Conservation (phyloP, 2,797 vertebrate genomes). For the Rhinophrynus dorsalis region DNA sequence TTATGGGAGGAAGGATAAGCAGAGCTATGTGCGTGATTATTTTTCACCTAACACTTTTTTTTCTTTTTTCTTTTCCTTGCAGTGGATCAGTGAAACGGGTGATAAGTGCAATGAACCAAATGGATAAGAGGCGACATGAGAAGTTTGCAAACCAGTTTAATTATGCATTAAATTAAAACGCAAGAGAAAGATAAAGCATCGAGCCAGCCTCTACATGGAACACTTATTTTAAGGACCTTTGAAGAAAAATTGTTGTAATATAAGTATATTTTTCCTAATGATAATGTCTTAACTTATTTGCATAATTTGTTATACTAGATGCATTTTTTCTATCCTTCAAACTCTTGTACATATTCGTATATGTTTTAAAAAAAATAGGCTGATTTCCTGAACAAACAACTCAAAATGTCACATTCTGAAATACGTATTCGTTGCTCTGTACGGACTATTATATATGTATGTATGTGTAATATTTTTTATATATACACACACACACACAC, state of each 20-base stretch:
- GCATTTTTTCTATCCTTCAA: background rate
- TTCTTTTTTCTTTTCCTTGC: constrained; percentile 47
- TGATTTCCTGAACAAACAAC: background rate
- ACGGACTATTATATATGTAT: too few relatives aligned
- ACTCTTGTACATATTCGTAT: constrained; percentile 1
- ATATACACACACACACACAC: too few relatives aligned
- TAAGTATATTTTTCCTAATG: constrained; percentile 39
- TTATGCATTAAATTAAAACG: constrained; percentile 83
- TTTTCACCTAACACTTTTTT: background rate
- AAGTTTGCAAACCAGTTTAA: constrained; percentile 98
- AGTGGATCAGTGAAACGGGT: constrained; percentile 84
- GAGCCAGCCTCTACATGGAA: constrained; percentile 38
- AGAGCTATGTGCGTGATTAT: background rate
- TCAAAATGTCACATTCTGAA: too few relatives aligned
- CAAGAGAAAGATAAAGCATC: constrained; percentile 33
- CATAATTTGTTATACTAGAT: constrained; percentile 36
- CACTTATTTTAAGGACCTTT: constrained; percentile 42
- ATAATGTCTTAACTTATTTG: constrained; percentile 46
- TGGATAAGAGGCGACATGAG: constrained; percentile 86
- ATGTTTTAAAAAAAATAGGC: background rate
- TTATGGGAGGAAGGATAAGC: constrained; percentile 6
- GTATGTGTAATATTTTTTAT: too few relatives aligned
- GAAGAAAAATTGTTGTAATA: constrained; percentile 47
- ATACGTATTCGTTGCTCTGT: too few relatives aligned
- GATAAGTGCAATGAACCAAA: constrained; percentile 78